A percentile compares a stretch with the other conserved stretches of the same genome.
phyloP scores from a whole-genome alignment of 2,797 vertebrate genomes.

The Fratercula arctica region DNA sequence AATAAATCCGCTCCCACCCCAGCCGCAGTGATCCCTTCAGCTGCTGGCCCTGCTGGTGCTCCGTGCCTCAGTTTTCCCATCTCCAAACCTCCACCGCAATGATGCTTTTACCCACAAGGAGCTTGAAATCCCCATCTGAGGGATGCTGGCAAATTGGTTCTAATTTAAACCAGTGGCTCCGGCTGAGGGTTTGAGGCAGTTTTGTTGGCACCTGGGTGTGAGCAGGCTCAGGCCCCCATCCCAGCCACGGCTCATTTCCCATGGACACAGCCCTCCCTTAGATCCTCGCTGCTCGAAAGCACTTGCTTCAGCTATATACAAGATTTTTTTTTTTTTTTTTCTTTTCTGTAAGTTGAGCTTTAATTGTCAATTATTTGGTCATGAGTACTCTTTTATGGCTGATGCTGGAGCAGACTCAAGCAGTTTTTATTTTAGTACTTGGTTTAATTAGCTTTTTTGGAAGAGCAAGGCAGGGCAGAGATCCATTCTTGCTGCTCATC shows the following conservation, averaged over 20 bases:
- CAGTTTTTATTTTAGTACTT: conserved; percentile 65
- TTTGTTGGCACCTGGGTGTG: neutral
- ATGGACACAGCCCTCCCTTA: neutral
- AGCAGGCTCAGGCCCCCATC: neutral
- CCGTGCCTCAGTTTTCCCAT: neutral
- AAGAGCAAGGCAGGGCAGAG: neutral
- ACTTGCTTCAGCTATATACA: neutral
- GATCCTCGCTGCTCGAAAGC: neutral
- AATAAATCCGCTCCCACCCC: neutral
- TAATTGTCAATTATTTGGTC: conserved; percentile 46
- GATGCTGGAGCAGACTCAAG: conserved; percentile 29
- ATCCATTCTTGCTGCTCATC: conserved; percentile 54
- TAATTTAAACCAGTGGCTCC: neutral
- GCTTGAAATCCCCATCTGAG: neutral
- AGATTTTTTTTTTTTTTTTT: neutral
- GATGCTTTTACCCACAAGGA: neutral
- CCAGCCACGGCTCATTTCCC: neutral
- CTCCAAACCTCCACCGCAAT: neutral
- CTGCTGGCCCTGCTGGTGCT: neutral
- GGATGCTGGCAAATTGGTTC: neutral
- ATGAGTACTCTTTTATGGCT: conserved; percentile 1
- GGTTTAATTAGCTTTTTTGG: conserved; percentile 64
- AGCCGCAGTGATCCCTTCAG: rapidly evolving
- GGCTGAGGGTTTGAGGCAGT: neutral
- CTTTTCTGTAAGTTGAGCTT: conserved; percentile 4